Conservation (phyloP, 1,140 invertebrate species). For the Ericerus pela region DNA sequence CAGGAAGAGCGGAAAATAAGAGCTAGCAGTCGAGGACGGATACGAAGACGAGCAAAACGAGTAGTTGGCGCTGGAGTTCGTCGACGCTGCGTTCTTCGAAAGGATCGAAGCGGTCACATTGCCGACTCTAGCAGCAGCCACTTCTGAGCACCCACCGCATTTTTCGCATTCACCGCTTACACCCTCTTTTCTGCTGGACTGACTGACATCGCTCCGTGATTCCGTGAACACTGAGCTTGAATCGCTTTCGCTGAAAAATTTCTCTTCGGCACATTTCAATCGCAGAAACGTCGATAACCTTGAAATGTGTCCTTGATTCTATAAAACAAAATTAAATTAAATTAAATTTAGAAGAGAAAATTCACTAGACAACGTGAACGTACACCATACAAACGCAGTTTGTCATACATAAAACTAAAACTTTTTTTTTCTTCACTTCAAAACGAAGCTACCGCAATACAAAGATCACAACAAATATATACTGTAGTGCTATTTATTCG, state of each 20-base stretch:
- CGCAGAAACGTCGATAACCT: background rate
- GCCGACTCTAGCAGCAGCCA: no score
- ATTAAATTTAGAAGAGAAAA: no score
- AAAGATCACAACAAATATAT: no score
- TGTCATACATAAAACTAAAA: no score
- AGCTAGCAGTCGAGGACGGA: constrained; percentile 2
- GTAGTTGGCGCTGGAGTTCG: constrained; percentile 23
- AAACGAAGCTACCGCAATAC: no score
- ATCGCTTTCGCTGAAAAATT: no score
- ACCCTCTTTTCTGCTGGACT: background rate
- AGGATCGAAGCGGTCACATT: constrained; percentile 6
- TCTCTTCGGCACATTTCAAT: background rate
- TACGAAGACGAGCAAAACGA: constrained; percentile 22
- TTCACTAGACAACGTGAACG: background rate
- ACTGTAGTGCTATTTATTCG: no score
- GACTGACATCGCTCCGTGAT: no score
- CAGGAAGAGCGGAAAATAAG: background rate
- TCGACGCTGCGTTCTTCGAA: constrained; percentile 19
- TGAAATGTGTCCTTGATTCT: constrained; percentile 3
- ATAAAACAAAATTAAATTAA: no score
- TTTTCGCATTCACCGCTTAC: background rate
- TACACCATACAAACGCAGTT: no score
- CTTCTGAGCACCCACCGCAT: background rate
- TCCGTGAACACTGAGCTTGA: no score
- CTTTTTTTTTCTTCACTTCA: no score